Percentiles rank a stretch among this genome's conserved stretches.
phyloP scores from a whole-genome alignment of 2,888 invertebrate genomes.

The Cataglyphis livida region DNA sequence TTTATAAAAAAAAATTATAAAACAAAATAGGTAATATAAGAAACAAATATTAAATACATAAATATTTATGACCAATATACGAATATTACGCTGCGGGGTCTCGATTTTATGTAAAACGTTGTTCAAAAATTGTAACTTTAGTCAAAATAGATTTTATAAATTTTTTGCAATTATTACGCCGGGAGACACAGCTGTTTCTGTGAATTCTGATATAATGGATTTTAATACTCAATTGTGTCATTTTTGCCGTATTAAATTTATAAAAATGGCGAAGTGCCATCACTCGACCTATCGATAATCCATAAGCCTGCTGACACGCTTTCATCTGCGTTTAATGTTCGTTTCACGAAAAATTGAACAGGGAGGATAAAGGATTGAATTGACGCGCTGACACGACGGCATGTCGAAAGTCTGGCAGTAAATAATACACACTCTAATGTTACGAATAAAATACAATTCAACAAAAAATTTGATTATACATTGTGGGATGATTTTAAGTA shows the following conservation, averaged over 20 bases:
- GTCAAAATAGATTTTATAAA: background rate
- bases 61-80: background rate
- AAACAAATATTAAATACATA: background rate
- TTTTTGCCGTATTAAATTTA: constrained; percentile 24
- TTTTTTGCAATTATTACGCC: background rate
- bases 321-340: background rate
- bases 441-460: background rate
- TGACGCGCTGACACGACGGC: background rate
- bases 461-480: background rate
- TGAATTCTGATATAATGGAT: constrained; percentile 19
- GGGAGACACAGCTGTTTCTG: constrained; percentile 2
- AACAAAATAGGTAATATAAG: background rate
- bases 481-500: background rate
- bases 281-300: background rate
- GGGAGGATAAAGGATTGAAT: constrained; percentile 8
- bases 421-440: background rate
- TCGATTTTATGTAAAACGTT: background rate
- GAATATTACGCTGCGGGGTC: background rate
- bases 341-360: constrained; percentile 12
- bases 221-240: background rate
- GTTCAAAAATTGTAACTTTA: background rate
- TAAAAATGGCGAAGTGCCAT: background rate
- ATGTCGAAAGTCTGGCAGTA: background rate
- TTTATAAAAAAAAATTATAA: background rate
- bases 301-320: background rate